Evolutionary conservation across 2,113 vertebrate genomes (phyloP).

Genomic region (Pitta sordida): DNA sequence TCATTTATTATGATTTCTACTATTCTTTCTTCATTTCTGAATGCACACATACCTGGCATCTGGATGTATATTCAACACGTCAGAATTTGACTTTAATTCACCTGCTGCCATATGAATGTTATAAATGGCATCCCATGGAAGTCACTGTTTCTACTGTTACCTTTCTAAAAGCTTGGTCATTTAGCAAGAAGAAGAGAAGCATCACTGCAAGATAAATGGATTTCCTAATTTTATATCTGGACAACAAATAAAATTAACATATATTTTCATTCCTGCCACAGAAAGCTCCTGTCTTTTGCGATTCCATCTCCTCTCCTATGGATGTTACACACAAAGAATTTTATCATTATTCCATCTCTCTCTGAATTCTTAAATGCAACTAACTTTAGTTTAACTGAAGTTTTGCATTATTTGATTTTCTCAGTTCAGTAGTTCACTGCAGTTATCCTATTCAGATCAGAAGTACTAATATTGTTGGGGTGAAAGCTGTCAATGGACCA

Average conservation of each 20-base stretch:
- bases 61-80: background rate
- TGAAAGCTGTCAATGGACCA: background rate
- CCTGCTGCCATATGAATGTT: background rate
- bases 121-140: background rate
- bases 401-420: background rate
- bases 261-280: background rate
- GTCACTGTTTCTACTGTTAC: background rate
- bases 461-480: background rate
- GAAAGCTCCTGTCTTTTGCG: background rate
- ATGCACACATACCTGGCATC: background rate
- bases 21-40: background rate
- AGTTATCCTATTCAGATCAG: background rate
- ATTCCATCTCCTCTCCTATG: background rate
- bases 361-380: background rate
- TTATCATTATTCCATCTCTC: background rate
- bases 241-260: background rate
- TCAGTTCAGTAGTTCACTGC: background rate
- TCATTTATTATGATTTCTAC: background rate
- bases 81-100: background rate
- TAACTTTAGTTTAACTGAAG: background rate
- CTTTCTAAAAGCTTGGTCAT: background rate
- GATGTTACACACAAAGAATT: background rate
- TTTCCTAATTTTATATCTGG: background rate
- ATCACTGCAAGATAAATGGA: background rate
- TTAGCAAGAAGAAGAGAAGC: background rate